Percentiles rank a stretch among this genome's conserved stretches.
These are phyloP conservation scores for Acrocyrtus sp. DNA, from an alignment of 2,888 invertebrate species.

Conservation along the genomic window DNA sequence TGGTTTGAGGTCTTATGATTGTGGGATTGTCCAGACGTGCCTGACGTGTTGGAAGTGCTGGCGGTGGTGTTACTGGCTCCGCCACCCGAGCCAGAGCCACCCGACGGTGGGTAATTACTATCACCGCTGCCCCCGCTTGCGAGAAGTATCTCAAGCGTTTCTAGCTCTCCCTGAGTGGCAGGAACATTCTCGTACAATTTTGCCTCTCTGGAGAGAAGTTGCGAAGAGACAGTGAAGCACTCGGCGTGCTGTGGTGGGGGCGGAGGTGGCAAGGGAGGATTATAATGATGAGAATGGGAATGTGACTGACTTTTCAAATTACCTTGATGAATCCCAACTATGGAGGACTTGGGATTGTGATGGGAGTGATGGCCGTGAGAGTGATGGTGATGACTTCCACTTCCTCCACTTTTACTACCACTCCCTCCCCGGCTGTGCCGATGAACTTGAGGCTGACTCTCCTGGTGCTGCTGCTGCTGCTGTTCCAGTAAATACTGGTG, in stretches of 20 bases:
- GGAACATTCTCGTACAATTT: conserved; percentile 63
- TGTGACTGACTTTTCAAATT: conserved; percentile 43
- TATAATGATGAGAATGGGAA: conserved; percentile 22
- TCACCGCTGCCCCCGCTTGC: conserved; percentile 51
- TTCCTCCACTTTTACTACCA: conserved; percentile 35
- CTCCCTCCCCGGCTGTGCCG: conserved; percentile 15
- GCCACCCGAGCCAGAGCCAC: conserved; percentile 46
- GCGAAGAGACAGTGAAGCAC: conserved; percentile 61
- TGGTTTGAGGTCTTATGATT: conserved; percentile 36
- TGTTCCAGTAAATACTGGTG: conserved; percentile 49
- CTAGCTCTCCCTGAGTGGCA: conserved; percentile 54
- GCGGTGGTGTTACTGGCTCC: conserved; percentile 52
- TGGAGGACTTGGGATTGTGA: conserved; percentile 37
- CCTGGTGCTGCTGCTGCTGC: conserved; percentile 38
- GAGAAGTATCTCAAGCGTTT: conserved; percentile 57
- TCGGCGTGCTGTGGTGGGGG: conserved; percentile 41
- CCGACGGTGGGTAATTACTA: conserved; percentile 43
- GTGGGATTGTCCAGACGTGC: conserved; percentile 45
- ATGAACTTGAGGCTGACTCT: conserved; percentile 39
- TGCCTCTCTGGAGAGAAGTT: conserved; percentile 59
- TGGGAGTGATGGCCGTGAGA: conserved; percentile 26
- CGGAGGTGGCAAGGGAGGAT: conserved; percentile 18
- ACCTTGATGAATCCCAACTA: conserved; percentile 49
- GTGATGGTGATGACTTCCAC: conserved; percentile 28
- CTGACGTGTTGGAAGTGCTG: conserved; percentile 47